Conservation (phyloP, 1,140 invertebrate species). For the Drosophila sechellia region DNA sequence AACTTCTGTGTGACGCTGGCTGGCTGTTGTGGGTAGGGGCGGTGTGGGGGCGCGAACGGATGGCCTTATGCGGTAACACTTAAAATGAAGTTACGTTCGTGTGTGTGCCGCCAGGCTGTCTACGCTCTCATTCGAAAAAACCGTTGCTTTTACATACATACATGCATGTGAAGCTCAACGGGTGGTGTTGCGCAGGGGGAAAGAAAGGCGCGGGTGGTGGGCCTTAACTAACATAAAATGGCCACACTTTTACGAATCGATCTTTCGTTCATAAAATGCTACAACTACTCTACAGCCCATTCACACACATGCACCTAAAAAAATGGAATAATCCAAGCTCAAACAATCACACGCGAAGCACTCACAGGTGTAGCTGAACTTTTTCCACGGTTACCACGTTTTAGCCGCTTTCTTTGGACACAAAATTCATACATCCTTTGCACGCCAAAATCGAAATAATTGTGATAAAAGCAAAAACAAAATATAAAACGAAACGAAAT, state of each 20-base stretch:
- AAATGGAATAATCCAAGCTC: slow-evolving; percentile 61
- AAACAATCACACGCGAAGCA: slow-evolving; percentile 29
- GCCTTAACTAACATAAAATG: slow-evolving; percentile 37
- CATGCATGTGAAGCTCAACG: slow-evolving; percentile 1
- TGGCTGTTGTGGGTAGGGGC: neutral
- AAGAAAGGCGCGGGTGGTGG: slow-evolving; percentile 11
- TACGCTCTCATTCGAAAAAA: slow-evolving; percentile 59
- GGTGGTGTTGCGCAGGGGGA: too few species aligned
- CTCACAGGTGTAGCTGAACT: slow-evolving; percentile 26
- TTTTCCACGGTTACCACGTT: slow-evolving; percentile 43
- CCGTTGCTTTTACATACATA: slow-evolving; percentile 38
- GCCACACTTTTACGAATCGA: slow-evolving; percentile 52
- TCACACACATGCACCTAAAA: slow-evolving; percentile 37
- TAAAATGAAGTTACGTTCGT: slow-evolving; percentile 55
- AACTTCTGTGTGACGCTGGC: slow-evolving; percentile 25
- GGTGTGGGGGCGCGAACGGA: slow-evolving; percentile 23
- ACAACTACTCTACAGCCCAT: slow-evolving; percentile 54
- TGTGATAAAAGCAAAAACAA: slow-evolving; percentile 77
- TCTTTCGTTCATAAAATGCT: slow-evolving; percentile 61
- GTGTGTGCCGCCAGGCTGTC: slow-evolving; percentile 67
- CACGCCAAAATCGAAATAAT: slow-evolving; percentile 72
- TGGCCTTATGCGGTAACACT: slow-evolving; percentile 68
- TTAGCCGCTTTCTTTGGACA: slow-evolving; percentile 33
- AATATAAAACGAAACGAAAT: slow-evolving; percentile 57
- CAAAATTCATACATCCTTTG: slow-evolving; percentile 34